phyloP scores from a whole-genome alignment of 2,797 vertebrate species.

The Podarcis lilfordi region DNA sequence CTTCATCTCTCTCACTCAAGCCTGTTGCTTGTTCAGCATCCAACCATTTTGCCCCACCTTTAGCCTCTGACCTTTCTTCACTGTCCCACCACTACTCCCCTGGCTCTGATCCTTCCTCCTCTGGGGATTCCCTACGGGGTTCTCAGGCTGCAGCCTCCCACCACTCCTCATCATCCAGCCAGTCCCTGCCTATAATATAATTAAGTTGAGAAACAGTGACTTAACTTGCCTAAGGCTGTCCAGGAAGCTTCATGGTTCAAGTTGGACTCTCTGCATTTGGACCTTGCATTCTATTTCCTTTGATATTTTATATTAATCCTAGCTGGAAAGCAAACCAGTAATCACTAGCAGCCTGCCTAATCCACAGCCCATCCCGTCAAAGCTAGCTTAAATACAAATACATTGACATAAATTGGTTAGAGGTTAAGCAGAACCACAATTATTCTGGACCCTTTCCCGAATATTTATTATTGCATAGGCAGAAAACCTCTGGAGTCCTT shows the following conservation, averaged over 20 bases:
- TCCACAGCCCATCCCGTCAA: background rate
- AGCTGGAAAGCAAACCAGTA: background rate
- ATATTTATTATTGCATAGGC: background rate
- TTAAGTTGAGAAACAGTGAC: background rate
- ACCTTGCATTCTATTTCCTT: background rate
- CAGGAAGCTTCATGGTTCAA: background rate
- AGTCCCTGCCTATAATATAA: too few species aligned
- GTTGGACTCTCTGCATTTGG: background rate
- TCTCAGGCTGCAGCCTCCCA: too few species aligned
- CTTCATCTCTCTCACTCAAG: too few species aligned
- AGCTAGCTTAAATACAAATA: background rate
- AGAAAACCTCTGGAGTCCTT: background rate
- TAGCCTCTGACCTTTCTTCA: too few species aligned
- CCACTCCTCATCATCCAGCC: too few species aligned
- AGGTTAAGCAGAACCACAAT: background rate
- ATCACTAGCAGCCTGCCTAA: background rate
- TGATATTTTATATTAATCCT: background rate
- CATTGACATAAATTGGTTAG: background rate
- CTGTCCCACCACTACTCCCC: too few species aligned
- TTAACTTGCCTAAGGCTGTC: background rate
- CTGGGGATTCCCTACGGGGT: too few species aligned
- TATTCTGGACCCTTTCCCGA: background rate
- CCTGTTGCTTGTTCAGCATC: too few species aligned
- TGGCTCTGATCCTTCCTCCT: too few species aligned
- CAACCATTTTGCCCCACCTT: too few species aligned